These are phyloP conservation scores for Saccopteryx bilineata DNA, from an alignment of 2,113 vertebrate species.

Conservation along the genomic window DNA sequence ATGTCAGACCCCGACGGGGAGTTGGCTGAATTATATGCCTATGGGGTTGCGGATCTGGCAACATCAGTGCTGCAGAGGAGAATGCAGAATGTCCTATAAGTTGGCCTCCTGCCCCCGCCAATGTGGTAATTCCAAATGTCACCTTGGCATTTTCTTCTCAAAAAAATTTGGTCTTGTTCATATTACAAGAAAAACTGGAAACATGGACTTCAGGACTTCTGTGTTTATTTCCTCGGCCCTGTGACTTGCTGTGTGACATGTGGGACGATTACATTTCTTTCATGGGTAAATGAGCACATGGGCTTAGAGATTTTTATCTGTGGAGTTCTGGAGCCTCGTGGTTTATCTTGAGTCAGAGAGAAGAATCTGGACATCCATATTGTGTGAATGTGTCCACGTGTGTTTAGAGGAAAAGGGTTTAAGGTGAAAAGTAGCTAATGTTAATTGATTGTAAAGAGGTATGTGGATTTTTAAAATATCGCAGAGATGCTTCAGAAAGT, in stretches of 20 bases:
- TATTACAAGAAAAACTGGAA: constrained; percentile 49
- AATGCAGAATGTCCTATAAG: not conserved
- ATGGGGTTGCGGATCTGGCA: not conserved
- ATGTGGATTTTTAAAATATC: not conserved
- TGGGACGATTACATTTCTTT: constrained; percentile 41
- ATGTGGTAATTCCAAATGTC: constrained; percentile 60
- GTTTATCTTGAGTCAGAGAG: constrained; percentile 25
- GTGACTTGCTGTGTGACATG: constrained; percentile 46
- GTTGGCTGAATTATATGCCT: not conserved
- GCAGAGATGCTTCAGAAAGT: not conserved
- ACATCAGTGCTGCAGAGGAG: not conserved
- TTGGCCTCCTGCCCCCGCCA: constrained; percentile 46
- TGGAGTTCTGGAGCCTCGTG: not conserved
- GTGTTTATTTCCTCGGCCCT: constrained; percentile 7
- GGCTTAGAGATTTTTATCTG: constrained; percentile 37
- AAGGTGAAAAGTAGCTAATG: not conserved
- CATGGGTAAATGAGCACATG: constrained; percentile 1
- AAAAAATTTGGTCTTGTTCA: constrained; percentile 55
- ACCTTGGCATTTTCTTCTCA: constrained; percentile 78
- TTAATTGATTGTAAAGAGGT: constrained; percentile 28
- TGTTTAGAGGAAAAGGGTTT: not conserved
- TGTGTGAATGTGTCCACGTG: not conserved
- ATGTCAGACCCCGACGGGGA: not conserved
- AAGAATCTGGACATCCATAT: not conserved
- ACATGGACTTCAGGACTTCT: not conserved